Conservation (phyloP, 2,888 invertebrate species). For the Gymnoscelis rufifasciata region DNA sequence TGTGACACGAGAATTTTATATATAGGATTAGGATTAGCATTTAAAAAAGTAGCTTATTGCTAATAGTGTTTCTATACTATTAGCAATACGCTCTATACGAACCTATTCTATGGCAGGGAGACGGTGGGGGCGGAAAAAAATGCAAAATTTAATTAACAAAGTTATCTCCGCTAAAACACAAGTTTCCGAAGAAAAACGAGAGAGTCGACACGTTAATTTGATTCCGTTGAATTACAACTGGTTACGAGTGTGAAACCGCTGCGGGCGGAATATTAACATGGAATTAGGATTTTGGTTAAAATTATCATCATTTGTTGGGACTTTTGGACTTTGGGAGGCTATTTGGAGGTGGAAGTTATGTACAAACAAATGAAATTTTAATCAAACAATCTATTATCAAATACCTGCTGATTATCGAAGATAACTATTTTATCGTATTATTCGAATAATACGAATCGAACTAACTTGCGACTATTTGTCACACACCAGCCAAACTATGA, state of each 20-base stretch:
- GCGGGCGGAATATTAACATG: conserved; percentile 49
- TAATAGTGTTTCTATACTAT: too few species aligned
- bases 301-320: conserved; percentile 3
- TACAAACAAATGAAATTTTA: too few species aligned
- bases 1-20: too few species aligned
- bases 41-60: too few species aligned
- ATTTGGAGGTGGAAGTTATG: neutral
- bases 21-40: too few species aligned
- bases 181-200: conserved; percentile 75
- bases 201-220: conserved; percentile 72
- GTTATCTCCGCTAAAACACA: conserved; percentile 73
- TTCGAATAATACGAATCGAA: too few species aligned
- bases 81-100: too few species aligned
- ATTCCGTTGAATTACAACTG: conserved; percentile 69
- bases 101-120: neutral
- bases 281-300: conserved; percentile 5
- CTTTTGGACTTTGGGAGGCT: neutral
- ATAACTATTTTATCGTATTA: too few species aligned
- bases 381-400: too few species aligned
- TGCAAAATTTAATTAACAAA: conserved; percentile 77
- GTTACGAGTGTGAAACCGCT: conserved; percentile 54
- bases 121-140: conserved; percentile 43
- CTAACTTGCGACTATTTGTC: too few species aligned
- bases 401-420: too few species aligned
- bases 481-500: too few species aligned